phyloP scores from a whole-genome alignment of 2,888 invertebrate genomes.

The Nysson spinosus region DNA sequence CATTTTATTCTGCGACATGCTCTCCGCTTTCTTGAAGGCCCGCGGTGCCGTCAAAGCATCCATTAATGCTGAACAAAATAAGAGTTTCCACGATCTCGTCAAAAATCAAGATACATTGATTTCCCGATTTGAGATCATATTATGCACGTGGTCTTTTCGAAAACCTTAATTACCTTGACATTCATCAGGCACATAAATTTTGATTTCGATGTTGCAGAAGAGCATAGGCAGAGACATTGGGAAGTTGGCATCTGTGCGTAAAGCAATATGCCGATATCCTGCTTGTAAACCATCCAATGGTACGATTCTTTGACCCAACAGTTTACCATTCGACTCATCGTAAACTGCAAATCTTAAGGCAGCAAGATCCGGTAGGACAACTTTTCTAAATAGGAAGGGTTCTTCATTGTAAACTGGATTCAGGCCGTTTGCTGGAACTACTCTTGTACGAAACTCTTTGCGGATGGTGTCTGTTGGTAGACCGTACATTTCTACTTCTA shows the following conservation, averaged over 20 bases:
- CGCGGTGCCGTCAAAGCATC: constrained; percentile 97
- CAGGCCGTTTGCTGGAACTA: constrained; percentile 98
- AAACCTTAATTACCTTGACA: constrained; percentile 85
- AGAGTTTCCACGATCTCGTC: neutral
- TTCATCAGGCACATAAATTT: constrained; percentile 99
- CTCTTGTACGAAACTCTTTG: constrained; percentile 96
- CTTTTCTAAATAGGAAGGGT: constrained; percentile 98
- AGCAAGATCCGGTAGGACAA: constrained; percentile 98
- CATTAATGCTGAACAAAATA: constrained; percentile 94
- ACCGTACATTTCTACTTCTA: constrained; percentile 99
- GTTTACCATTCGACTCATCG: constrained; percentile 94
- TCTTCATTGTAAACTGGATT: constrained; percentile 99
- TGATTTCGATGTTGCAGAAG: constrained; percentile 98
- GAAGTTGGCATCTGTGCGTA: constrained; percentile 98
- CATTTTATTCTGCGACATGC: constrained; percentile 87
- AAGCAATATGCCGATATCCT: constrained; percentile 97
- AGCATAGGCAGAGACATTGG: constrained; percentile 99
- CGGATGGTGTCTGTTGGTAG: constrained; percentile 99
- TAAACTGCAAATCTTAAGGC: constrained; percentile 98
- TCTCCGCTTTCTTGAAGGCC: constrained; percentile 78
- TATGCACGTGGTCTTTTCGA: too few species aligned
- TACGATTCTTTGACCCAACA: constrained; percentile 97
- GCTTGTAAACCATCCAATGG: constrained; percentile 98
- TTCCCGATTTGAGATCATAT: too few species aligned
- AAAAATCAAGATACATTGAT: too few species aligned